Evolutionary conservation across 2,113 vertebrate genomes (phyloP).

Genomic region (Chaenocephalus aceratus): DNA sequence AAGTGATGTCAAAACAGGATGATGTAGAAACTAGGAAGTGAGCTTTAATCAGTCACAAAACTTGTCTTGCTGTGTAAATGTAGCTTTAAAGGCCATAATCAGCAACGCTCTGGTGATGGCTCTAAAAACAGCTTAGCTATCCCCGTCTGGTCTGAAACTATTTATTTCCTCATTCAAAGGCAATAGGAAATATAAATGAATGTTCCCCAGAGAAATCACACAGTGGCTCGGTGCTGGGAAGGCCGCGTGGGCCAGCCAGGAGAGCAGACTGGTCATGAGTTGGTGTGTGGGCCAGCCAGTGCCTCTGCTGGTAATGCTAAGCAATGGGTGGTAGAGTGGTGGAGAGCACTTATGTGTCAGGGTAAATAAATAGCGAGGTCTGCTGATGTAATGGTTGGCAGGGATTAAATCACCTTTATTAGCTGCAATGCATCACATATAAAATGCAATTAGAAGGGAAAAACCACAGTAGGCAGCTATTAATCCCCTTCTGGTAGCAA

Average conservation of each 20-base stretch:
- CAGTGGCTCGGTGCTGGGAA: slow-evolving; percentile 76
- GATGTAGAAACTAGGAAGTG: slow-evolving; percentile 19
- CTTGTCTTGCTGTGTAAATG: slow-evolving; percentile 18
- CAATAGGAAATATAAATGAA: slow-evolving; percentile 68
- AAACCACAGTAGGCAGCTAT: slow-evolving; percentile 27
- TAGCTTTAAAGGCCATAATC: slow-evolving; percentile 55
- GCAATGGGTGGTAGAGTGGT: slow-evolving; percentile 64
- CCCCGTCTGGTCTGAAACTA: slow-evolving; percentile 65
- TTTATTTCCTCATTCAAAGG: slow-evolving; percentile 71
- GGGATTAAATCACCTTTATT: slow-evolving; percentile 54
- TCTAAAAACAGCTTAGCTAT: slow-evolving; percentile 62
- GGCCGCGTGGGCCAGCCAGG: slow-evolving; percentile 63
- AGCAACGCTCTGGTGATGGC: slow-evolving; percentile 58
- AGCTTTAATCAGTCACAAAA: slow-evolving; percentile 38
- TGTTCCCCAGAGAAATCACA: slow-evolving; percentile 64
- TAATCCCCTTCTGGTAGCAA: slow-evolving; percentile 33
- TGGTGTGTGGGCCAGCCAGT: slow-evolving; percentile 69
- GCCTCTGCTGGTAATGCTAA: slow-evolving; percentile 60
- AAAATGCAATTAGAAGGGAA: slow-evolving; percentile 27
- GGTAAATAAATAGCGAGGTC: slow-evolving; percentile 61
- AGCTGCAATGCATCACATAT: slow-evolving; percentile 37
- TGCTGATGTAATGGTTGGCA: slow-evolving; percentile 72
- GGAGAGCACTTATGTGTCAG: slow-evolving; percentile 60
- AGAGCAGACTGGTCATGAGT: slow-evolving; percentile 48
- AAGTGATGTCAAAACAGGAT: slow-evolving; percentile 28